Base-by-base conservation (phyloP, 2,113 vertebrate genomes). In the Nerophis ophidion region DNA sequence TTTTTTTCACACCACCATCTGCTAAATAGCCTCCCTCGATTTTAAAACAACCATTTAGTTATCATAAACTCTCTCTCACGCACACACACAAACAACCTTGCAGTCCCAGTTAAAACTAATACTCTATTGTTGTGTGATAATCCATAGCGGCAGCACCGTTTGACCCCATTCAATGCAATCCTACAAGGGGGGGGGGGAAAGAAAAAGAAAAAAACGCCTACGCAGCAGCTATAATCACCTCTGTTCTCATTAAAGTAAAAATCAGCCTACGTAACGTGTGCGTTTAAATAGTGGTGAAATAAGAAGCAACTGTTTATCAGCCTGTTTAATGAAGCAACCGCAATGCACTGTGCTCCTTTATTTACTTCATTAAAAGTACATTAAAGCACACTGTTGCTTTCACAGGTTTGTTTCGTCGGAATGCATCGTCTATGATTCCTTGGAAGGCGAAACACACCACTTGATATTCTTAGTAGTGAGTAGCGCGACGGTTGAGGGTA, bases 161-260 rank as follows among this genome's bases (percentile, higher is more conserved):
- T 84, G 80, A 86, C 82, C 85, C 66, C 72, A 61, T 81, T 82
- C 72, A 76, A 79, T 78, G 65, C 74, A 77, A 80, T 76, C 71
- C 71, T 83, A 71, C 67, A 72, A 44, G 40, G 40, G 8, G 38
- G 10, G n/a, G n/a, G n/a, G n/a, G n/a, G n/a, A n/a, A n/a, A n/a
- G n/a, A 44, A 44, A 44, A 44, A 38, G 78, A 56, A 77, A 80
- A 56, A 77, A 56, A 74, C 73, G 60, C 77, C 69, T 71, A 81
- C 70, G 60, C 60, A 52, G 68, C 71, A 63, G 77, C 70, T 48
- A 64, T 38, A 61, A 68, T 75, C 63, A 74, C 70, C 73, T 79
- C 70, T 60, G 70, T 60, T 75, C 71, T 84, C 73, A 76, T 83
- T 79, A 75, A 54, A 72, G 63, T 34, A 57, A 66, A 76, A 79